Evolutionary conservation across 2,797 vertebrate species (phyloP), one percentile per base, ranked within the genome.

Genomic region (Sciurus vulgaris): DNA sequence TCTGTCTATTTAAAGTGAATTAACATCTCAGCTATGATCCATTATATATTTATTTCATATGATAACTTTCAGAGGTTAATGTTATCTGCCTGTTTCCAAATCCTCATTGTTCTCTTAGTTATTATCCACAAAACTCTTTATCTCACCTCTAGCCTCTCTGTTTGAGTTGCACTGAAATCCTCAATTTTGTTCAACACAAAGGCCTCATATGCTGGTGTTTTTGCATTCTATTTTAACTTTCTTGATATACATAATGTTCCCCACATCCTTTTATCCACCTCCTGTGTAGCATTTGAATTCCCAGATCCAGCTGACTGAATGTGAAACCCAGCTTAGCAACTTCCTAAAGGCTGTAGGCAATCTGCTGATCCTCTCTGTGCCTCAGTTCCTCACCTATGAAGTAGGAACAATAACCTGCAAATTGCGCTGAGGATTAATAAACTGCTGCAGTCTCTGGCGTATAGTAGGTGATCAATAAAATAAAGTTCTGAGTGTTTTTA

Each of bases 1-100:
- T 91, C 9, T 54, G 28, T 83, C 91, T 67, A 38, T 86, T 97
- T 96, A 96, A 91, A 96, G 81, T 69, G 56, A 81, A 78, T 89
- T 92, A 87, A 38, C 3, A 79, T 63, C 70, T 89, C 54, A 49
- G 47, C 49, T 85, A 24, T 94, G 70, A 87, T 51, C 74, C 79
- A 89, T 86, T 93, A 61, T 70, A 51, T 83, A 67, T 92, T 97
- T 91, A 91, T 88, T 92, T 95, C 73, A 28, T 85, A 59, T 63
- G 63, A 72, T 65, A 67, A 82, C 69, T 72, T 94, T 93, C 72
- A 96, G 35, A 81, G 49, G 47, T 82, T 94, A 72, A 92, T 85
- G 24, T 65, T 56, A 54, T 84, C 89, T 96, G 51, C 59, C 44
- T 82, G 30, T 51, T 97, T 94, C 61, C 44, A 94, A 85, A 93